Conservation (phyloP, 2,797 vertebrate species). For the Thripadectes ignobilis region DNA sequence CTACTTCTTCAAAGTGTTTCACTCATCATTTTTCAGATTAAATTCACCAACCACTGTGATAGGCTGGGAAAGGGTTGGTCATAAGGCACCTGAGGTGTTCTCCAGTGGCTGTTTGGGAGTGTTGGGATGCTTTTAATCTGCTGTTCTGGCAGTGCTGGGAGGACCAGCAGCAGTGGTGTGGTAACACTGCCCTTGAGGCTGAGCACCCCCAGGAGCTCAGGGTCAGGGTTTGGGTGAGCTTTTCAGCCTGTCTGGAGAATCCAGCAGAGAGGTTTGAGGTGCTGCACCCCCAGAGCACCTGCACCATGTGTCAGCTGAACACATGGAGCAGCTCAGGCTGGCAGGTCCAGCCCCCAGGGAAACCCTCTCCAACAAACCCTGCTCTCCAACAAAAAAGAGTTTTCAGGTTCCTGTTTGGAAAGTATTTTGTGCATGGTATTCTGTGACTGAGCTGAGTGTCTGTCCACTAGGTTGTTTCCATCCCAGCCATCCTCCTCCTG, state of each 20-base stretch:
- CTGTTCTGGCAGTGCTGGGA: not conserved
- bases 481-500: not conserved
- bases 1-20: not conserved
- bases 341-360: not conserved
- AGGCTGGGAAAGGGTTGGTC: not conserved
- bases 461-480: no score
- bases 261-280: not conserved
- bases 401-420: fast-evolving
- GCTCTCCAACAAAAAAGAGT: no score
- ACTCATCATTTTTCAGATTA: fast-evolving
- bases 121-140: fast-evolving
- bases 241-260: not conserved
- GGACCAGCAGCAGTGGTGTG: not conserved
- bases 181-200: not conserved
- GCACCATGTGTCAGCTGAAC: fast-evolving
- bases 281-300: not conserved
- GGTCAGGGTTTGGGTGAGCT: not conserved
- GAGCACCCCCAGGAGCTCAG: not conserved
- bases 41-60: fast-evolving
- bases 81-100: fast-evolving
- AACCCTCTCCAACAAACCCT: no score
- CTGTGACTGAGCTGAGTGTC: not conserved
- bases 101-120: fast-evolving
- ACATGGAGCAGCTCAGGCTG: not conserved
- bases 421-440: not conserved